A percentile compares a stretch with the other conserved stretches of the same genome.
Evolutionary conservation across 2,797 vertebrate species (phyloP).

Genomic region (Oceanodroma leucorhoa): DNA sequence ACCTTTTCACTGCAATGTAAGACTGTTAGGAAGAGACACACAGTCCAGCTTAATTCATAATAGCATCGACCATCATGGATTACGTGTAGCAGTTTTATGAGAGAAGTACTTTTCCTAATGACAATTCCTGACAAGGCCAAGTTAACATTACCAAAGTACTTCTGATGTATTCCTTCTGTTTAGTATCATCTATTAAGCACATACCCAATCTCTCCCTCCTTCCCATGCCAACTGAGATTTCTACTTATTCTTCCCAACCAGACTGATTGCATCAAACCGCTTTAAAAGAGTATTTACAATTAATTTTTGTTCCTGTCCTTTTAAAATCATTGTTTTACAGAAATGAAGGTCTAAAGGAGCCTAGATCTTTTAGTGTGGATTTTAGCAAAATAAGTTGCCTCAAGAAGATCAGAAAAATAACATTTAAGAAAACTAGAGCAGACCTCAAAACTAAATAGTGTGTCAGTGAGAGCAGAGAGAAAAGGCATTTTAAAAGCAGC

Average conservation of each 20-base stretch:
- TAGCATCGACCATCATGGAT: neutral
- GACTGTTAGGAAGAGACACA: neutral
- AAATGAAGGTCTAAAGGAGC: neutral
- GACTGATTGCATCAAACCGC: neutral
- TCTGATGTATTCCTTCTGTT: neutral
- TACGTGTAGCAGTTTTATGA: neutral
- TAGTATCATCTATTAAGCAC: neutral
- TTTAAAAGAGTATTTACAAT: neutral
- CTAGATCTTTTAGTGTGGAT: neutral
- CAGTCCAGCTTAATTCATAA: neutral
- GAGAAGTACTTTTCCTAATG: neutral
- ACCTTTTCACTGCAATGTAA: neutral
- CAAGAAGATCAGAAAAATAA: neutral
- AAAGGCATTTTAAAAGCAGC: neutral
- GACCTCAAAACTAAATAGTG: neutral
- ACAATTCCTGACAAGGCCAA: neutral
- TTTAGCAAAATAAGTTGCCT: neutral
- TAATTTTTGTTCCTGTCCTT: neutral
- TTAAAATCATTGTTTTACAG: neutral
- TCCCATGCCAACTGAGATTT: neutral
- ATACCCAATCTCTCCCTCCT: neutral
- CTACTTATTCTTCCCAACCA: neutral
- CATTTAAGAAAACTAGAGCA: neutral
- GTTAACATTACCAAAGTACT: neutral
- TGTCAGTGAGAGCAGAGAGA: neutral